Conservation (phyloP, 2,797 vertebrate genomes). For the Microctenopoma stevenorrisi region DNA sequence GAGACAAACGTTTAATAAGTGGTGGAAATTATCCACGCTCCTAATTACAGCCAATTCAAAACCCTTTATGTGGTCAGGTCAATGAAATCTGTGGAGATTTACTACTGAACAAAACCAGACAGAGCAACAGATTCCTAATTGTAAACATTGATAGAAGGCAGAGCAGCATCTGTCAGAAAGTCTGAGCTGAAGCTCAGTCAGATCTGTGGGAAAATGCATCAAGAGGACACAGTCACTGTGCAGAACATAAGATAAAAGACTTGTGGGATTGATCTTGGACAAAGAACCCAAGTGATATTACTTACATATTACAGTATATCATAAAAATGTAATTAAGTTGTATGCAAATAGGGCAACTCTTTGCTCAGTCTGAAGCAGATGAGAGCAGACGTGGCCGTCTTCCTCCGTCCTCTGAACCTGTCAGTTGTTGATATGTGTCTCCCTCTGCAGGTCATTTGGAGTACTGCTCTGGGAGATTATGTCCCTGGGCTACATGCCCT, state of each 20-base stretch:
- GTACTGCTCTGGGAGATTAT: conserved; percentile 97
- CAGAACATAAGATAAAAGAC: neutral
- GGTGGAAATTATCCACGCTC: neutral
- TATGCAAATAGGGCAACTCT: neutral
- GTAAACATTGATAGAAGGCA: conserved; percentile 19
- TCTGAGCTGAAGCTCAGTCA: neutral
- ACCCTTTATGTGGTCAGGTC: neutral
- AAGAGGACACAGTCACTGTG: too few species aligned
- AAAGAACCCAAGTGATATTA: neutral
- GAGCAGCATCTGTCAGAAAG: conserved; percentile 36
- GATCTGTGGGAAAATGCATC: neutral
- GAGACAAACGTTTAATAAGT: neutral
- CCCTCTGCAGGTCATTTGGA: conserved; percentile 92
- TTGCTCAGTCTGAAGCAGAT: neutral
- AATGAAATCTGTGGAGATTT: neutral
- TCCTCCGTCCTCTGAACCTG: too few species aligned
- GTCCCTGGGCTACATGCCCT: conserved; percentile 94
- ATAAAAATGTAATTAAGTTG: neutral
- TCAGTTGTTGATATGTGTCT: conserved; percentile 58
- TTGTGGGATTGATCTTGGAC: neutral
- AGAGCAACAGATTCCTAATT: neutral
- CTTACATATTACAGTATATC: too few species aligned
- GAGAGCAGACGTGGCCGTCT: neutral
- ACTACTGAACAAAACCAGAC: conserved; percentile 8
- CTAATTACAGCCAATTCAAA: conserved; percentile 11